Evolutionary conservation across 2,888 invertebrate genomes (phyloP), one percentile per base, ranked within the genome.

Genomic region (Xylota segnis): DNA sequence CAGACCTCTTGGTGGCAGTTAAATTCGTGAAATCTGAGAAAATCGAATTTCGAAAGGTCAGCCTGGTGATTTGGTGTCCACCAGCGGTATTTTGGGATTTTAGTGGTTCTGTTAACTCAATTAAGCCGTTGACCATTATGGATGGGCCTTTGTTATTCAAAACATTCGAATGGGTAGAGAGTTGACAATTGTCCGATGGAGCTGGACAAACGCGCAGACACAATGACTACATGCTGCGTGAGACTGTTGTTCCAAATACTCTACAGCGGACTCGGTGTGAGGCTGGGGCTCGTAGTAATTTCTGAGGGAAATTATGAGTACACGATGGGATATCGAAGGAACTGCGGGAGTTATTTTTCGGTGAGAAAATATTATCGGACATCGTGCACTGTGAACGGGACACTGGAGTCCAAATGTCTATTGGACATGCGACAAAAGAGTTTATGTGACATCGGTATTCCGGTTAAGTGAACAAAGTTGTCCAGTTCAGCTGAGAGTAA

Each of bases 151-250:
- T 84, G 81, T 84, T 84, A 71, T 76, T 50, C 47, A 47, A 71
- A 72, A 43, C 18, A 10, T 5, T 52, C 40, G 27, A 65, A 29
- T 18, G 14, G 52, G 50, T 34, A 43, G 59, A 75, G 45, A 59
- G 71, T 66, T 79, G 81, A 71, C 84, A 84, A 74, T 77, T 58
- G 72, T 50, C 50, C 63, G 32, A 54, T 58, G 45, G 63, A 18
- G 66, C 34, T 47, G 82, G 59, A 77, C 71, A 52, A 83, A 71
- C 37, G 9, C 72, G 9, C 72, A 84, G 84, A 84, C 84, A 84
- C 84, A 84, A 84, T 81, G 84, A 40, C 84, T 76, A 32, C 84
- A 81, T 40, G 84, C 84, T 84, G 84, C 59, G 84, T 81, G 37
- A 71, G 84, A 84, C 76, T 81, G 75, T 79, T 56, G 75, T 75